phyloP scores from a whole-genome alignment of 2,113 vertebrate genomes.

The Halichoerus grypus region DNA sequence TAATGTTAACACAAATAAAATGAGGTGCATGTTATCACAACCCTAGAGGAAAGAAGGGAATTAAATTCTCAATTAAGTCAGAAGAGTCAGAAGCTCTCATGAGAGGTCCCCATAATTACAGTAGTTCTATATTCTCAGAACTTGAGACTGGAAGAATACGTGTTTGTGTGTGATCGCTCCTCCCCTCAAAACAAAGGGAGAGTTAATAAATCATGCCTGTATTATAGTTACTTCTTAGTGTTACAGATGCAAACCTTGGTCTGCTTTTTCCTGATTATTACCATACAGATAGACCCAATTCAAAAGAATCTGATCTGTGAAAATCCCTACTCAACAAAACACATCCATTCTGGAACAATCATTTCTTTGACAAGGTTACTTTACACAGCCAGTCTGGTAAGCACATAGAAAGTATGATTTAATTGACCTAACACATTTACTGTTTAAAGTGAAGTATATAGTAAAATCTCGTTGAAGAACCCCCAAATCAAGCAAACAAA shows the following conservation, averaged over 20 bases:
- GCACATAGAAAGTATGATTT: not conserved
- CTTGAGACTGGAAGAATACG: not conserved
- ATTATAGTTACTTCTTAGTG: not conserved
- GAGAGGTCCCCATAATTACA: not conserved
- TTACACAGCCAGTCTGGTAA: not conserved
- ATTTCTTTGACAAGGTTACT: not conserved
- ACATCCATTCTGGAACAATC: not conserved
- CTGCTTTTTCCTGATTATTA: conserved; percentile 34
- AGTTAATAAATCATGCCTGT: not conserved
- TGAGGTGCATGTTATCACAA: not conserved
- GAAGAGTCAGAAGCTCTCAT: not conserved
- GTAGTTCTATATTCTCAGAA: not conserved
- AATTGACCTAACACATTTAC: not conserved
- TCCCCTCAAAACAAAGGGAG: not conserved
- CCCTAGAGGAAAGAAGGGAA: not conserved
- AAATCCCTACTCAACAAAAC: conserved; percentile 17
- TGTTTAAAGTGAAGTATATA: not conserved
- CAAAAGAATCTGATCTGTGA: conserved; percentile 43
- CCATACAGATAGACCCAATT: not conserved
- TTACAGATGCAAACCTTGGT: not conserved
- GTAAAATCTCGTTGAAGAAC: not conserved
- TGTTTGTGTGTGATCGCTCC: not conserved
- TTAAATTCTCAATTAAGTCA: not conserved
- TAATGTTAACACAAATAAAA: conserved; percentile 52
- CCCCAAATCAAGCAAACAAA: not conserved